Percentiles rank a stretch among this genome's conserved stretches.
phyloP scores from a whole-genome alignment of 2,797 vertebrate species.

The Ceryle rudis region DNA sequence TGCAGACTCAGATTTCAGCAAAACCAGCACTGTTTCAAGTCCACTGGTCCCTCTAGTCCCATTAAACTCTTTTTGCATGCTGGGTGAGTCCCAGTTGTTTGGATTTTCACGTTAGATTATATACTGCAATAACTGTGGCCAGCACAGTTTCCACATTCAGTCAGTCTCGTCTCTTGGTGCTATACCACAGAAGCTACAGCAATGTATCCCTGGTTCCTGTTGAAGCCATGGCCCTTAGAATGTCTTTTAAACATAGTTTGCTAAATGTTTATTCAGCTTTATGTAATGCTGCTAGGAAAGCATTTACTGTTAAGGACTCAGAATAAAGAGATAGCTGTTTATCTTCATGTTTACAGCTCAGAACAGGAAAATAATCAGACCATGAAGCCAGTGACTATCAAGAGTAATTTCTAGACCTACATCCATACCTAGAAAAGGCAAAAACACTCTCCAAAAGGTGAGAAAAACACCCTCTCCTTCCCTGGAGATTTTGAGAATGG shows the following conservation, averaged over 20 bases:
- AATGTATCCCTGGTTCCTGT: not conserved
- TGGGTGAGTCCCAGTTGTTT: conserved; percentile 3
- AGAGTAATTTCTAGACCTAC: not conserved
- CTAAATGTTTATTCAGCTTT: not conserved
- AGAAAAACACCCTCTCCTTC: not conserved
- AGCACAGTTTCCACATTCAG: not conserved
- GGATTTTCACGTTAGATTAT: conserved; percentile 42
- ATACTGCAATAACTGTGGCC: not conserved
- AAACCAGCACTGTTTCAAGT: conserved; percentile 5
- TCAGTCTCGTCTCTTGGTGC: not conserved
- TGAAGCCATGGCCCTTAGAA: not conserved
- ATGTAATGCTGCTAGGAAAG: not conserved
- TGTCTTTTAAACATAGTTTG: not conserved
- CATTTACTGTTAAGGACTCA: not conserved
- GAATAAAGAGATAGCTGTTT: not conserved
- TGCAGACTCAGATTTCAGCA: conserved; percentile 5
- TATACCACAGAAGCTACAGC: not conserved
- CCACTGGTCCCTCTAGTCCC: not conserved
- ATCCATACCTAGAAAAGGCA: not conserved
- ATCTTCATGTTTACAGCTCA: not conserved
- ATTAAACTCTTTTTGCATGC: not conserved
- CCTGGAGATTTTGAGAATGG: not conserved
- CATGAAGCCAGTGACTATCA: not conserved
- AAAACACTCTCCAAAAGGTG: not conserved
- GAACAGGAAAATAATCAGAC: not conserved